Conservation (phyloP, 2,113 vertebrate species). For the Elanoides forficatus region DNA sequence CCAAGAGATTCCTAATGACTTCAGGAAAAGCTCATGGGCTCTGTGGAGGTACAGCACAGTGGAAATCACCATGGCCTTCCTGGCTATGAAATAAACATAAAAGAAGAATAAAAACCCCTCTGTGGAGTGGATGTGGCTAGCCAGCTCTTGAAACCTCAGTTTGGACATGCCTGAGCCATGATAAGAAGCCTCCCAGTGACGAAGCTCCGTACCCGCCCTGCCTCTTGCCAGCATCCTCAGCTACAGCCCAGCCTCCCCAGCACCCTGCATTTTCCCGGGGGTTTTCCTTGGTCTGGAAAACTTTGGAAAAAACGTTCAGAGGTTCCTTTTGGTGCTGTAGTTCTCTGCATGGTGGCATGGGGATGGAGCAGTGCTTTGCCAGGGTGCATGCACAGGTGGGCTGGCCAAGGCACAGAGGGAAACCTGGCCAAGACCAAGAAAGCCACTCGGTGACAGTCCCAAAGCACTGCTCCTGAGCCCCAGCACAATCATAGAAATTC, state of each 20-base stretch:
- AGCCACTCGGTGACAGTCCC: accelerated
- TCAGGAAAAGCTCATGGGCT: background rate
- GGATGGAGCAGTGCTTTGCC: background rate
- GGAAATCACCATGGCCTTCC: background rate
- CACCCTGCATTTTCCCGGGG: background rate
- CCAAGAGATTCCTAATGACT: background rate
- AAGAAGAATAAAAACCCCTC: background rate
- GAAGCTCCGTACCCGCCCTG: background rate
- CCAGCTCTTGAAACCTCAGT: background rate
- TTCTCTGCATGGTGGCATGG: background rate
- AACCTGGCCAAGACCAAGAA: background rate
- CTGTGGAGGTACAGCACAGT: background rate
- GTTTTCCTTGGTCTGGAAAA: background rate
- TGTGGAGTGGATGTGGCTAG: background rate
- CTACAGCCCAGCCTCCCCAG: background rate
- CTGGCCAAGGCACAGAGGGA: background rate
- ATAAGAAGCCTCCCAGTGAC: background rate
- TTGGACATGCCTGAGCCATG: background rate
- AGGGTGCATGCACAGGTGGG: accelerated
- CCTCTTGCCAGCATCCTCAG: background rate
- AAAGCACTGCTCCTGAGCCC: background rate
- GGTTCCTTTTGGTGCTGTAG: background rate
- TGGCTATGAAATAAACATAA: background rate
- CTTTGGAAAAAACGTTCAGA: background rate
- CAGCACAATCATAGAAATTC: background rate